A percentile compares a stretch with the other conserved stretches of the same genome.
Conservation (phyloP, 2,888 invertebrate species). For the Drosophila sordidapex region DNA sequence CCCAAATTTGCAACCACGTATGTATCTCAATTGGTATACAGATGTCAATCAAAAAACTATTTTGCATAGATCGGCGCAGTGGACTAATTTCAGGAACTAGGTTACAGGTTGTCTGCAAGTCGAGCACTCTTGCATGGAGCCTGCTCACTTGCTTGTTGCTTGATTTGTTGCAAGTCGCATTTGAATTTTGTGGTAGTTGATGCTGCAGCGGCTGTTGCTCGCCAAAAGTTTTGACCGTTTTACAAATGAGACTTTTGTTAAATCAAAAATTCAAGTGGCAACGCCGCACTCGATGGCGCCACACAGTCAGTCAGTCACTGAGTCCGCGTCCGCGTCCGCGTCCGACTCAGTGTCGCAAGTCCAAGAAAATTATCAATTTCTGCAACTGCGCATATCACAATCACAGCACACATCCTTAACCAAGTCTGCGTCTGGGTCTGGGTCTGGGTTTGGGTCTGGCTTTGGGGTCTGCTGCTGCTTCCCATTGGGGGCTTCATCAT, state of each 20-base stretch:
- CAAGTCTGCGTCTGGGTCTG: not conserved
- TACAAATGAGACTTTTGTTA: slow-evolving; percentile 78
- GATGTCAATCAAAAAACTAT: not conserved
- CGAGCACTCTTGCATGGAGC: not conserved
- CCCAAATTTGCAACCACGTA: not conserved
- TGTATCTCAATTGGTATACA: not conserved
- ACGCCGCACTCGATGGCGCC: slow-evolving; percentile 76
- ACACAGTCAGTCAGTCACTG: slow-evolving; percentile 45
- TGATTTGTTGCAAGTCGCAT: slow-evolving; percentile 45
- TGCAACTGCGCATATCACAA: slow-evolving; percentile 36
- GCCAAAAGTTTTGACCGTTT: slow-evolving; percentile 56
- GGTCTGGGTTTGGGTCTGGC: not conserved
- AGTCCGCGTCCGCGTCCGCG: slow-evolving; percentile 8
- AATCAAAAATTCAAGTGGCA: slow-evolving; percentile 79
- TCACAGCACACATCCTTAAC: slow-evolving; percentile 38
- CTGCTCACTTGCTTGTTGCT: slow-evolving; percentile 3
- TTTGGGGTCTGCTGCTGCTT: slow-evolving; percentile 11
- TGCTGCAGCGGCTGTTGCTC: slow-evolving; percentile 16
- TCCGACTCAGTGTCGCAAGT: not conserved
- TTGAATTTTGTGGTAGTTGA: slow-evolving; percentile 48
- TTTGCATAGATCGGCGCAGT: not conserved
- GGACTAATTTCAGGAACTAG: not conserved
- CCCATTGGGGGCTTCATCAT: slow-evolving; percentile 60
- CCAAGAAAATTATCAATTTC: slow-evolving; percentile 74
- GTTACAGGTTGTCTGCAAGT: slow-evolving; percentile 13